These are phyloP conservation scores for Sicus ferrugineus DNA, from an alignment of 2,888 invertebrate genomes.

Conservation along the genomic window DNA sequence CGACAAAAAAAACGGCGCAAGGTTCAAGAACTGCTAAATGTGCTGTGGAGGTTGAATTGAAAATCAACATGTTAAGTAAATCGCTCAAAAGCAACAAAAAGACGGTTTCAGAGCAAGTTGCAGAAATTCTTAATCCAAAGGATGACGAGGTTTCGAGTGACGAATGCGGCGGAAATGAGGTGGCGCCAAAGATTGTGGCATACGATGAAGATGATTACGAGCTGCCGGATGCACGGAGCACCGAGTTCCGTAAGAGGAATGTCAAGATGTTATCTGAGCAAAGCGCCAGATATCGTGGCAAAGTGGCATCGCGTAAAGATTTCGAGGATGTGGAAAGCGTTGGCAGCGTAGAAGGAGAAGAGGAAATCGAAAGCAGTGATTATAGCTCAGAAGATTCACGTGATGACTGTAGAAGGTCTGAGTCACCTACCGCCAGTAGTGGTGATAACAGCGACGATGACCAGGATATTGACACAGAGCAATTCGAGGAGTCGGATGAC, in stretches of 20 bases:
- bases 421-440: slow-evolving; percentile 31
- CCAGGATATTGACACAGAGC: slow-evolving; percentile 34
- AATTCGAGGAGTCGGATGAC: slow-evolving; percentile 21
- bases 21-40: too few species aligned
- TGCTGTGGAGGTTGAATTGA: too few species aligned
- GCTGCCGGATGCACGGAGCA: slow-evolving; percentile 65
- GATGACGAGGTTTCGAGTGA: slow-evolving; percentile 68
- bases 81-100: slow-evolving; percentile 44
- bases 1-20: too few species aligned
- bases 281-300: slow-evolving; percentile 79
- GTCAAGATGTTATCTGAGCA: slow-evolving; percentile 73
- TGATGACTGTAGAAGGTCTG: slow-evolving; percentile 38
- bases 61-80: too few species aligned
- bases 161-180: slow-evolving; percentile 66
- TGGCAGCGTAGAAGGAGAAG: slow-evolving; percentile 22
- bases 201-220: slow-evolving; percentile 55
- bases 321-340: slow-evolving; percentile 45
- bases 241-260: slow-evolving; percentile 74
- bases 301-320: slow-evolving; percentile 71
- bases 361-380: slow-evolving; percentile 48
- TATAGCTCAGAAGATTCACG: slow-evolving; percentile 42
- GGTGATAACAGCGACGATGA: slow-evolving; percentile 47
- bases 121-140: slow-evolving; percentile 70
- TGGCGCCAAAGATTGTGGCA: slow-evolving; percentile 68
- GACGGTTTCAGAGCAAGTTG: slow-evolving; percentile 72